Percentiles rank a stretch among this genome's conserved stretches.
phyloP scores from a whole-genome alignment of 2,888 invertebrate genomes.

The Heliconius charithonia region DNA sequence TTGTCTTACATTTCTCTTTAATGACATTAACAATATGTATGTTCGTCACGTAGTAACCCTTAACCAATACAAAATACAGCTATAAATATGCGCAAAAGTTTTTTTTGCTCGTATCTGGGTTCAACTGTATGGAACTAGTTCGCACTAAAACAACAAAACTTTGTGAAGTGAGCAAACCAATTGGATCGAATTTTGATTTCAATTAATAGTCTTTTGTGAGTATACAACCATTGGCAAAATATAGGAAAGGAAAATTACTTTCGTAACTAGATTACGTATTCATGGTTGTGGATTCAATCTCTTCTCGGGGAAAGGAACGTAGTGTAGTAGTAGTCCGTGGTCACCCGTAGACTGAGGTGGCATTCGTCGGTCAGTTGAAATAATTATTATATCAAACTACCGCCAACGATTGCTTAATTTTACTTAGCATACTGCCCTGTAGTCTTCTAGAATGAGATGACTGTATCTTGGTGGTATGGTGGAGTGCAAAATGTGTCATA shows the following conservation, averaged over 20 bases:
- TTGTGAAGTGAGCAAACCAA: conserved; percentile 1
- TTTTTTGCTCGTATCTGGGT: neutral
- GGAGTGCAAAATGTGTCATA: no score
- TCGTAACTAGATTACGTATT: neutral
- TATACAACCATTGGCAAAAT: neutral
- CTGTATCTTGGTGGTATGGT: no score
- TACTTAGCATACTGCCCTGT: no score
- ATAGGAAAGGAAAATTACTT: neutral
- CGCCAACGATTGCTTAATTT: no score
- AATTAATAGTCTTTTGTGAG: neutral
- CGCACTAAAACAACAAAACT: neutral
- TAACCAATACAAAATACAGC: neutral
- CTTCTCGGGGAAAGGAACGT: no score
- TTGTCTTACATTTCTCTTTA: no score
- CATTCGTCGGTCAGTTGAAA: no score
- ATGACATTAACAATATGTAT: neutral
- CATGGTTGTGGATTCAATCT: neutral
- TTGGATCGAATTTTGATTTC: conserved; percentile 18
- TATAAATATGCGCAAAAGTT: neutral
- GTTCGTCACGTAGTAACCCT: neutral
- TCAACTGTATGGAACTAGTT: conserved; percentile 3
- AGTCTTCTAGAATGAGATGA: no score
- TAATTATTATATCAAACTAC: no score
- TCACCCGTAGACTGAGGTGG: no score
- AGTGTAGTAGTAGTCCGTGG: no score